These are phyloP conservation scores for Muschampia plurimacula DNA, from an alignment of 2,888 invertebrate species.

Conservation along the genomic window DNA sequence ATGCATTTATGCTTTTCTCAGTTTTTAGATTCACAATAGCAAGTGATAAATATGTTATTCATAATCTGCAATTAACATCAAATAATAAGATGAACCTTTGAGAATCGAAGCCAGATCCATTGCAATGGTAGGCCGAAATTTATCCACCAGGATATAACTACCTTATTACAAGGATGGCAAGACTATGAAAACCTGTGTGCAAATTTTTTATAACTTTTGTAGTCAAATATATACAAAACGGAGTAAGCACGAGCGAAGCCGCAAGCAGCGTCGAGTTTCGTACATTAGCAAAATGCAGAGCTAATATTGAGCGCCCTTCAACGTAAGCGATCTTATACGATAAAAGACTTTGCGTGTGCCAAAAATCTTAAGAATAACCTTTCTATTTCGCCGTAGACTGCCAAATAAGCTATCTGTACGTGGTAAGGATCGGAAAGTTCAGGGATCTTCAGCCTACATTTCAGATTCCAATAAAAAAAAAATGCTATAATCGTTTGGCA, in stretches of 20 bases:
- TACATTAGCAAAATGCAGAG: background rate
- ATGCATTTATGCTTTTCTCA: no score
- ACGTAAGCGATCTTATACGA: conserved; percentile 5
- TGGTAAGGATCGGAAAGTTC: background rate
- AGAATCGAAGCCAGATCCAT: no score
- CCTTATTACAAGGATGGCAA: background rate
- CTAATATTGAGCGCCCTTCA: background rate
- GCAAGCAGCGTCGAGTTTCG: background rate
- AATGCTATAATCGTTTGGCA: conserved; percentile 28
- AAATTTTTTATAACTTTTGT: background rate
- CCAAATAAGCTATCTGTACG: conserved; percentile 16
- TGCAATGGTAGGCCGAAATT: no score
- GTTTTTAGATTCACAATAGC: no score
- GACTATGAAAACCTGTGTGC: background rate
- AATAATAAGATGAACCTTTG: no score
- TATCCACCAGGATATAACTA: no score
- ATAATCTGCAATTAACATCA: no score
- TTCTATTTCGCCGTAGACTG: conserved; percentile 5
- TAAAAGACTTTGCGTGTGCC: conserved; percentile 4
- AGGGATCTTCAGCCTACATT: conserved; percentile 25
- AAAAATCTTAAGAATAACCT: conserved; percentile 9
- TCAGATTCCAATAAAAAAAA: conserved; percentile 27
- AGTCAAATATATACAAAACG: background rate
- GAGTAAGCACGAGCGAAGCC: background rate
- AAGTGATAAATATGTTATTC: no score